Percentiles rank a stretch among this genome's conserved stretches.
Evolutionary conservation across 2,797 vertebrate genomes (phyloP).

Genomic region (Trematomus bernacchii): DNA sequence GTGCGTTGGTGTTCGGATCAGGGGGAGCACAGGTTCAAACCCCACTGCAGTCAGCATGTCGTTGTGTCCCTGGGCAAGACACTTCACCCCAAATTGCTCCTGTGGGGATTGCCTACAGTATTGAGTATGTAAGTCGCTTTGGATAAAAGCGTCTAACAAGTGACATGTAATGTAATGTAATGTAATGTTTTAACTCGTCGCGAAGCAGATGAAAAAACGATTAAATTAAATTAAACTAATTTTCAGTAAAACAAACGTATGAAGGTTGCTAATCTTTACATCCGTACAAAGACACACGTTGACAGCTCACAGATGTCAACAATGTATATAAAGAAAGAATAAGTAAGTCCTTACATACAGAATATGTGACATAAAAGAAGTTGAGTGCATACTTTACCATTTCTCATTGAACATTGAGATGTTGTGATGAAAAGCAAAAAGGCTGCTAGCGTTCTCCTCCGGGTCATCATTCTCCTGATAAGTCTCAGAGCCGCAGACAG

Average conservation of each 20-base stretch:
- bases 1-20: too few species aligned
- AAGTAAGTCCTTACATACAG: not conserved
- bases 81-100: too few species aligned
- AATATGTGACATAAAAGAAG: constrained; percentile 21
- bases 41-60: too few species aligned
- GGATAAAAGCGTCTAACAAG: too few species aligned
- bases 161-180: too few species aligned
- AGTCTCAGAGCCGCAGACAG: constrained; percentile 58
- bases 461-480: constrained; percentile 61
- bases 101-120: too few species aligned
- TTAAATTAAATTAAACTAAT: not conserved
- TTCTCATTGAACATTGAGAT: constrained; percentile 38
- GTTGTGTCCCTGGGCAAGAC: too few species aligned
- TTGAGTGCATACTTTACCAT: constrained; percentile 67
- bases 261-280: not conserved
- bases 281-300: not conserved
- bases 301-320: not conserved
- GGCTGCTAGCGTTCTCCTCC: constrained; percentile 65
- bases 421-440: constrained; percentile 66
- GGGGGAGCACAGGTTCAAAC: too few species aligned
- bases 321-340: not conserved
- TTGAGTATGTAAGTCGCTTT: too few species aligned
- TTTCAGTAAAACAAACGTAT: constrained; percentile 4
- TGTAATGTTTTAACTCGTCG: not conserved
- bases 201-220: not conserved